These are phyloP conservation scores for Drosophila multiciliata DNA, from an alignment of 2,888 invertebrate genomes.

Conservation along the genomic window DNA sequence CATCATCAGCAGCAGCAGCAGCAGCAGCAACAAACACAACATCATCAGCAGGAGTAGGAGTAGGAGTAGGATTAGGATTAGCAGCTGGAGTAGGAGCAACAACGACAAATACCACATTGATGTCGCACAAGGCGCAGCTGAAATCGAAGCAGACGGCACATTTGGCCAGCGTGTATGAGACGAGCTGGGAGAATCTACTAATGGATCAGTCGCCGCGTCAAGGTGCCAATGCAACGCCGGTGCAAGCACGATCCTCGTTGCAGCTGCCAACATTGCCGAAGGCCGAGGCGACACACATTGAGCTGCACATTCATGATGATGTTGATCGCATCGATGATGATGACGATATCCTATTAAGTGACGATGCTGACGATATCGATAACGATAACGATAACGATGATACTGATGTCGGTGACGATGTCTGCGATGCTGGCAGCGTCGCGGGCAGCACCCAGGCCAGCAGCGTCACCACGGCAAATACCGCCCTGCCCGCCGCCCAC, in stretches of 20 bases:
- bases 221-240: slow-evolving; percentile 26
- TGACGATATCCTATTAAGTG: slow-evolving; percentile 21
- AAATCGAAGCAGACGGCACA: slow-evolving; percentile 83
- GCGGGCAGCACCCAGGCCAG: slow-evolving; percentile 37
- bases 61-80: neutral
- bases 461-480: slow-evolving; percentile 37
- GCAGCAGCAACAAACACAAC: slow-evolving; percentile 11
- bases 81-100: neutral
- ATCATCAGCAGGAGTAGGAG: neutral
- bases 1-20: neutral
- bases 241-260: neutral
- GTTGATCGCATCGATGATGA: slow-evolving; percentile 56
- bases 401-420: slow-evolving; percentile 56
- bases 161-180: slow-evolving; percentile 85
- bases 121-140: slow-evolving; percentile 71
- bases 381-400: slow-evolving; percentile 41
- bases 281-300: slow-evolving; percentile 32
- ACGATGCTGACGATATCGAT: slow-evolving; percentile 52
- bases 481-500: slow-evolving; percentile 14
- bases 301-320: slow-evolving; percentile 63
- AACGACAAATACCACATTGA: slow-evolving; percentile 16
- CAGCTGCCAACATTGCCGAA: neutral
- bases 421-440: slow-evolving; percentile 54
- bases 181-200: slow-evolving; percentile 85
- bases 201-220: slow-evolving; percentile 71